phyloP scores from a whole-genome alignment of 2,113 vertebrate genomes.

The Psilopsiagon aurifrons region DNA sequence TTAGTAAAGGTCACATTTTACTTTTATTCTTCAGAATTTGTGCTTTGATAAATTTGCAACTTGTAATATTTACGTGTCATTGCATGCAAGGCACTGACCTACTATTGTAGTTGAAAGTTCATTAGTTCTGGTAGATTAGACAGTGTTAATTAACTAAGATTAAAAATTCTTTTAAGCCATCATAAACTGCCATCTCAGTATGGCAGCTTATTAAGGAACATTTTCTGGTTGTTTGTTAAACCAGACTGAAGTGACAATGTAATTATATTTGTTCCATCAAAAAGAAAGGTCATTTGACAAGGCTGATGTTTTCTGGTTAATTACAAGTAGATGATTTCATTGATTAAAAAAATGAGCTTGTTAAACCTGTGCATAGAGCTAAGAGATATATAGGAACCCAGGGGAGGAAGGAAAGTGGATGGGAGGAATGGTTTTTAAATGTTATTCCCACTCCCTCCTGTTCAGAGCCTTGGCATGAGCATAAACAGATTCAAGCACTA shows the following conservation, averaged over 20 bases:
- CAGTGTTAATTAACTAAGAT: constrained; percentile 62
- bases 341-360: constrained; percentile 29
- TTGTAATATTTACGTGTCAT: background rate
- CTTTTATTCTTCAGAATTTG: background rate
- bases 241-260: constrained; percentile 30
- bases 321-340: constrained; percentile 23
- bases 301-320: constrained; percentile 42
- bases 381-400: background rate
- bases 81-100: background rate
- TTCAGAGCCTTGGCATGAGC: background rate
- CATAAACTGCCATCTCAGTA: background rate
- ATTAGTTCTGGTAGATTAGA: constrained; percentile 58
- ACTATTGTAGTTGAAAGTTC: constrained; percentile 29
- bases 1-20: background rate
- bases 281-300: constrained; percentile 41
- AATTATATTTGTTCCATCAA: constrained; percentile 51
- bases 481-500: fast-evolving
- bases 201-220: constrained; percentile 31
- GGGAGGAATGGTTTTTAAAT: background rate
- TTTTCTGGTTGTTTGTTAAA: constrained; percentile 62
- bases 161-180: constrained; percentile 39
- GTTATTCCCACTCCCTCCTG: background rate
- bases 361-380: background rate
- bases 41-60: background rate
- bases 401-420: background rate